These are phyloP conservation scores for Scomber japonicus DNA, from an alignment of 2,113 vertebrate genomes.

Conservation along the genomic window DNA sequence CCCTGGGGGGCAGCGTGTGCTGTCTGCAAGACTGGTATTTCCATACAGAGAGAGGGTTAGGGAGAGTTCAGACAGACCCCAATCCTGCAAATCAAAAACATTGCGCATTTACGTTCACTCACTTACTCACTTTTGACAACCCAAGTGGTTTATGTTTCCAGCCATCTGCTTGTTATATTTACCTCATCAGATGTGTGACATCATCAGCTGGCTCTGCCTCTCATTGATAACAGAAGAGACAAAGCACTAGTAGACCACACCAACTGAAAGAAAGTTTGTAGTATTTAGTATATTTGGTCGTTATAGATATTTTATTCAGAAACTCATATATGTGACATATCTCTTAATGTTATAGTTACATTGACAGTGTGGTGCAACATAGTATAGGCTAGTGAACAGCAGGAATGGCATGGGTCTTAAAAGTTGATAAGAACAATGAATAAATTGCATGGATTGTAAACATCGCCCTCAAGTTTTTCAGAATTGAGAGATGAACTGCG, in stretches of 20 bases:
- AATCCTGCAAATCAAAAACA: conserved; percentile 76
- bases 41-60: conserved; percentile 74
- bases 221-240: conserved; percentile 9
- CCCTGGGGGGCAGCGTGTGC: conserved; percentile 59
- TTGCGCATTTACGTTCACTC: conserved; percentile 52
- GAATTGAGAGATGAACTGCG: too few species aligned
- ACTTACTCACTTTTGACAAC: conserved; percentile 55
- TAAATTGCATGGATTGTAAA: too few species aligned
- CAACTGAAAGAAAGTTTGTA: background rate
- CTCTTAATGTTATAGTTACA: too few species aligned
- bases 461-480: too few species aligned
- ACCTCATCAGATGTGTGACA: conserved; percentile 52
- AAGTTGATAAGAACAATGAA: too few species aligned
- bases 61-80: conserved; percentile 77
- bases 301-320: too few species aligned
- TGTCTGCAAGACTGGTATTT: conserved; percentile 68
- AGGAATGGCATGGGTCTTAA: too few species aligned
- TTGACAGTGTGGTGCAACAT: too few species aligned
- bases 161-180: conserved; percentile 73
- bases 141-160: conserved; percentile 71
- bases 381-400: too few species aligned
- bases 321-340: too few species aligned
- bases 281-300: background rate
- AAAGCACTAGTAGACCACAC: background rate
- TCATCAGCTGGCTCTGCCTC: conserved; percentile 45